Conservation (phyloP, 2,888 invertebrate genomes). For the Odontothrips loti region DNA sequence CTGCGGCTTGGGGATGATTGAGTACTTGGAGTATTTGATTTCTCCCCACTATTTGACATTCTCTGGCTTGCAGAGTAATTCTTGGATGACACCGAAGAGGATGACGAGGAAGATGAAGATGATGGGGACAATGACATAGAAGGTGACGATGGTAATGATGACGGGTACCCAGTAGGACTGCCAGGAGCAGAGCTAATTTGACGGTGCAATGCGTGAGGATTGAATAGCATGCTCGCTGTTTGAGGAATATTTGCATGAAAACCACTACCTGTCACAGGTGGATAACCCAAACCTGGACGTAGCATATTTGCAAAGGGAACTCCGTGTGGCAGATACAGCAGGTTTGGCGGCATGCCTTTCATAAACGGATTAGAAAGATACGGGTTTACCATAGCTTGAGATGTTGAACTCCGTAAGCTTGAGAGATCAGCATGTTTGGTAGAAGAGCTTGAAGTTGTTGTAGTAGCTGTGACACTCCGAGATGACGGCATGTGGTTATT, state of each 20-base stretch:
- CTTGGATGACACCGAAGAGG: neutral
- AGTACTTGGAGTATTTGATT: neutral
- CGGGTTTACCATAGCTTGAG: neutral
- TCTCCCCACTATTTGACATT: neutral
- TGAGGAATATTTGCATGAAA: constrained; percentile 40
- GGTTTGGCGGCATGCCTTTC: neutral
- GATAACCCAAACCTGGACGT: neutral
- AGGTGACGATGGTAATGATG: neutral
- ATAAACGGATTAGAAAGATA: neutral
- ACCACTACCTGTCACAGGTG: neutral
- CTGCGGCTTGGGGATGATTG: neutral
- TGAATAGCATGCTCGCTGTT: constrained; percentile 41
- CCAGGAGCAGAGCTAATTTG: neutral
- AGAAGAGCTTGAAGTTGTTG: neutral
- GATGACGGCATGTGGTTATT: constrained; percentile 10
- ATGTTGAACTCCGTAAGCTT: neutral
- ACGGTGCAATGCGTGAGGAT: constrained; percentile 28
- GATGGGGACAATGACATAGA: neutral
- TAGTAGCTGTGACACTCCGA: neutral
- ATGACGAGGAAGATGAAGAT: neutral
- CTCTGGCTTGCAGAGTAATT: neutral
- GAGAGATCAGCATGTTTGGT: neutral
- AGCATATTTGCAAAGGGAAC: neutral
- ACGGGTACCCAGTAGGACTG: neutral
- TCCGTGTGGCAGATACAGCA: neutral